Evolutionary conservation across 1,140 invertebrate species (phyloP).

Genomic region (Lepidurus apus): DNA sequence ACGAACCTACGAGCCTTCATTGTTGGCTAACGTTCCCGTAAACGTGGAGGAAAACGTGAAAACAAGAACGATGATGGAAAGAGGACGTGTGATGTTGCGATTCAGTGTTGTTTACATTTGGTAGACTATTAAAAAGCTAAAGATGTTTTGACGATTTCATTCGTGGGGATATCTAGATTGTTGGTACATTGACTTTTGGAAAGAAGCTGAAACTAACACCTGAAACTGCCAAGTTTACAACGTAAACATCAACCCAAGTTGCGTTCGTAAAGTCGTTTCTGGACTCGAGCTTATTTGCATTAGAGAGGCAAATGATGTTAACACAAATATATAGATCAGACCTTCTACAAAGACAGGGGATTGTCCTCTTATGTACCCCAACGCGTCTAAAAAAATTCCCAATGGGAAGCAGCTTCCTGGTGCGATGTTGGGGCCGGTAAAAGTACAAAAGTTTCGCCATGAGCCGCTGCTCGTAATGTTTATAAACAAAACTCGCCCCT

Average conservation of each 20-base stretch:
- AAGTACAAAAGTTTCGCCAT: constrained; percentile 12
- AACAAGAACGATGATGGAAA: too few species aligned
- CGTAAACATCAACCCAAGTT: not conserved
- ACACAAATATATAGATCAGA: not conserved
- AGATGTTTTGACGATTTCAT: too few species aligned
- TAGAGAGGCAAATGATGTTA: constrained; percentile 13
- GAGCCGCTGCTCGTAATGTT: not conserved
- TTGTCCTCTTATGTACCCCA: not conserved
- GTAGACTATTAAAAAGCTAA: too few species aligned
- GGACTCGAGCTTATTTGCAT: not conserved
- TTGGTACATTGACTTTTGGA: not conserved
- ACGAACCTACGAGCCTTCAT: too few species aligned
- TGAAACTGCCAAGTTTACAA: not conserved
- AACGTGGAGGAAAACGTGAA: too few species aligned
- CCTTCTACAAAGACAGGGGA: not conserved
- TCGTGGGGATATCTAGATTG: too few species aligned
- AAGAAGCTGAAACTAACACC: not conserved
- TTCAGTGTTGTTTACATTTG: too few species aligned
- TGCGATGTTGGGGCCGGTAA: not conserved
- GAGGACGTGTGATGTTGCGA: too few species aligned
- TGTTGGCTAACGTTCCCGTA: too few species aligned
- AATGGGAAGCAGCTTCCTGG: not conserved
- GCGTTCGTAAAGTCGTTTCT: not conserved
- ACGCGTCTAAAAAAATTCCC: not conserved
- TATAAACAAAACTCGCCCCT: constrained; percentile 11